A percentile compares a stretch with the other conserved stretches of the same genome.
These are phyloP conservation scores for Platichthys flesus DNA, from an alignment of 2,113 vertebrate species.

Conservation along the genomic window DNA sequence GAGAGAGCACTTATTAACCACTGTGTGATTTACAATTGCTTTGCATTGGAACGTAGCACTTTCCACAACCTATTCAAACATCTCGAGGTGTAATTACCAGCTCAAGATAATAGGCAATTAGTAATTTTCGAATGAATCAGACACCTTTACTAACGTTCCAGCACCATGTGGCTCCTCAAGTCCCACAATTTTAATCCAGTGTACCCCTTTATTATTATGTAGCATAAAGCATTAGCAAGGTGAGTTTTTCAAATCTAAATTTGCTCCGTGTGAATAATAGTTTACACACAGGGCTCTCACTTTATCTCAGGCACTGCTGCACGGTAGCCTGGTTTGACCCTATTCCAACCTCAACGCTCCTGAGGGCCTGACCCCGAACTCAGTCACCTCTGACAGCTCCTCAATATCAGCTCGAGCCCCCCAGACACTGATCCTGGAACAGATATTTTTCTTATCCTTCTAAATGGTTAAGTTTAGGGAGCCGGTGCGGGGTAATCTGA, in stretches of 20 bases:
- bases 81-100: constrained; percentile 41
- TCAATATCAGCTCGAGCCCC: constrained; percentile 84
- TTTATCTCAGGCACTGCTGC: constrained; percentile 20
- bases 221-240: constrained; percentile 6
- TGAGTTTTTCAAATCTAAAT: constrained; percentile 26
- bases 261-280: neutral
- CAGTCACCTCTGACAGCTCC: constrained; percentile 88
- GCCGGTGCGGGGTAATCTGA: constrained; percentile 77
- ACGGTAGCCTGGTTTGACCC: constrained; percentile 67
- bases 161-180: constrained; percentile 11
- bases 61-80: constrained; percentile 54
- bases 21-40: constrained; percentile 49
- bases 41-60: constrained; percentile 28
- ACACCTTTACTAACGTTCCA: constrained; percentile 25
- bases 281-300: constrained; percentile 9
- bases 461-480: constrained; percentile 80
- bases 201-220: constrained; percentile 5
- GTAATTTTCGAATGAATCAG: constrained; percentile 40
- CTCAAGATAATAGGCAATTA: constrained; percentile 44
- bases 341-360: constrained; percentile 77
- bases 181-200: constrained; percentile 3
- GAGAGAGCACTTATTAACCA: constrained; percentile 50
- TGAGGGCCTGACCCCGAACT: constrained; percentile 81
- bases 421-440: constrained; percentile 76
- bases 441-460: constrained; percentile 80